Evolutionary conservation across 92 coral and sea anemone species (phyloP), one percentile per base, ranked within the genome.

Genomic region (Heteractis magnifica): DNA sequence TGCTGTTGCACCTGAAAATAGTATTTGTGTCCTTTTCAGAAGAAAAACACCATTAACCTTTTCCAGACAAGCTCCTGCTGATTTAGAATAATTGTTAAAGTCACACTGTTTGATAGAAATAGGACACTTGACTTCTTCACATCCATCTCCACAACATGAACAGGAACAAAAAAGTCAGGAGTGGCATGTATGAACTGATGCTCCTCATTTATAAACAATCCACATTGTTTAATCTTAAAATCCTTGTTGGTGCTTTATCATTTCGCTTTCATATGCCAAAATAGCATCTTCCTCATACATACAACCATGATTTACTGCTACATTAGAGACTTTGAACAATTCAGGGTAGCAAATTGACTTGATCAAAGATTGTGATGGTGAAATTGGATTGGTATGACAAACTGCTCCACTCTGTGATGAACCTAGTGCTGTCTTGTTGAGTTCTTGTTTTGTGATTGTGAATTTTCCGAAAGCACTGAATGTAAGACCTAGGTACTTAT

Each of bases 341-440:
- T 79, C 59, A 15, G 89, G 89, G 76, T 87, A 87, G 60, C 93
- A 87, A 56, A 83, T 76, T 14, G 88, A 12, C 68, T 83, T 76
- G 72, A 89, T 86, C 1, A 86, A 81, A 44, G 85, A 76, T 65
- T 86, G 90, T 10, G 92, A 89, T 16, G 92, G 92, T 12, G 34
- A 51, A 12, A 80, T 49, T 52, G 84, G 85, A 64, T 86, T 51
- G 0, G 85, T 51, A 51, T 65, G 1, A 64, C 77, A 52, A 4
- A 76, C 89, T 20, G 80, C 72, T 19, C 55, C 56, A 79, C 89
- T 23, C 15, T 71, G 74, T 16, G 92, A 89, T 19, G 92, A 90
- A n/a, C 92, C 92, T 56, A 56, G n/a, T n/a, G n/a, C n/a, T n/a
- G n/a, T n/a, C n/a, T n/a, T n/a, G n/a, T n/a, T n/a, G n/a, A n/a